Percentiles rank a stretch among this genome's conserved stretches.
Conservation (phyloP, 1,140 invertebrate species). For the Drosophila melanica region DNA sequence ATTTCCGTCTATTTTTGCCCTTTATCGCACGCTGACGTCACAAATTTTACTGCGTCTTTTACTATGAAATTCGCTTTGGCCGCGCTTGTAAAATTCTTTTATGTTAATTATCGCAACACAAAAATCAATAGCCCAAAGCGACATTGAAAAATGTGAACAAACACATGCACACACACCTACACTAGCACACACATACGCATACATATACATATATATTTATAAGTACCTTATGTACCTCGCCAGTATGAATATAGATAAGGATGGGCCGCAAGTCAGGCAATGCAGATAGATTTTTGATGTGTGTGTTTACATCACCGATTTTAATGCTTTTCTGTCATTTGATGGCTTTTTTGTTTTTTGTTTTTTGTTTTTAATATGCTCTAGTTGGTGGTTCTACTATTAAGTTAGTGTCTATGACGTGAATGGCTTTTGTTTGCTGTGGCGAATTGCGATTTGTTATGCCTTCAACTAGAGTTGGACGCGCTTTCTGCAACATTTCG, state of each 20-base stretch:
- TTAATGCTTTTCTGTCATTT: not conserved
- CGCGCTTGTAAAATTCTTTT: constrained; percentile 52
- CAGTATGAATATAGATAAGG: constrained; percentile 20
- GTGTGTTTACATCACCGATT: not conserved
- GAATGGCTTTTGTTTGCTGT: not conserved
- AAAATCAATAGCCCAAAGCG: constrained; percentile 66
- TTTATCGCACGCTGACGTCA: constrained; percentile 60
- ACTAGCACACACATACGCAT: no score
- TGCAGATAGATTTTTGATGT: constrained; percentile 10
- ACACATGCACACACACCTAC: no score
- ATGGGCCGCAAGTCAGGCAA: constrained; percentile 1
- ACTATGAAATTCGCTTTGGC: constrained; percentile 35
- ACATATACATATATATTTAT: not conserved
- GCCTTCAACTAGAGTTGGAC: not conserved
- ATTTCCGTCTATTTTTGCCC: not conserved
- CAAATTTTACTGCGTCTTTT: constrained; percentile 66
- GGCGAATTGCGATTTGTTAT: not conserved
- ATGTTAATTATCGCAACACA: constrained; percentile 64
- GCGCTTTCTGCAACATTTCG: constrained; percentile 9
- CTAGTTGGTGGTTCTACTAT: not conserved
- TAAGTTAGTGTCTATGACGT: not conserved
- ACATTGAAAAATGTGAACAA: constrained; percentile 34
- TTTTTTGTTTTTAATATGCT: no score
- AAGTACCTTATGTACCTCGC: not conserved
- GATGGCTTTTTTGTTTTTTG: no score